Evolutionary conservation across 2,113 vertebrate species (phyloP), one percentile per base, ranked within the genome.

Genomic region (Eolophus roseicapilla): DNA sequence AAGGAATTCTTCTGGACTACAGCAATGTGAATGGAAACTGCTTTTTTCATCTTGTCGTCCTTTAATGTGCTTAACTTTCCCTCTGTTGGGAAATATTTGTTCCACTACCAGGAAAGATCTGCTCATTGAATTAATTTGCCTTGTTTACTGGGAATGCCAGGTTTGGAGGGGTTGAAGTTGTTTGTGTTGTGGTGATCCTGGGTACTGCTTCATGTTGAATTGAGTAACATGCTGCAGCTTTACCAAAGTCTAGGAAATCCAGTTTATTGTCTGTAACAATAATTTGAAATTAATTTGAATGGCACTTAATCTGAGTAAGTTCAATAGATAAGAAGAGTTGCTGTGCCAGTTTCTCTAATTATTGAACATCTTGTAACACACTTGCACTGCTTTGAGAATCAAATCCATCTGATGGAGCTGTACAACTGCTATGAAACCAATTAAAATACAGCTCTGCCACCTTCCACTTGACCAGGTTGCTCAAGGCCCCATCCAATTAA

Each of bases 21-120:
- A n/a, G 29, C 46, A 71, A 3, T 0, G 1, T 41, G 71, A 55
- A 24, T 21, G 19, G 52, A 46, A 55, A 17, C 7, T 17, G 1
- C 16, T 33, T 17, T 55, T 89, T 67, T 79, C 21, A 35, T 69
- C 37, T 39, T 31, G 1, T 63, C 16, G 5, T 59, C 29, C 20
- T 82, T 50, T 53, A 25, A 20, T 25, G 28, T 65, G 33, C 49
- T 79, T 64, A 55, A 64, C n/a, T 82, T 86, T 28, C 17, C 31
- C 17, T 63, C 20, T 55, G 19, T 33, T 81, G 57, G n/a, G 49
- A 55, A 33, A 46, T 25, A 16, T 39, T 49, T 75, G 13, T 64
- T 79, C 49, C 10, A 10, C 33, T 82, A 55, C 28, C 25, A 41
- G 85, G 23, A 41, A 55, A 86, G 35, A 50, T 78, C 35, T 79